phyloP scores from a whole-genome alignment of 2,797 vertebrate species.

The Crax fasciolata region DNA sequence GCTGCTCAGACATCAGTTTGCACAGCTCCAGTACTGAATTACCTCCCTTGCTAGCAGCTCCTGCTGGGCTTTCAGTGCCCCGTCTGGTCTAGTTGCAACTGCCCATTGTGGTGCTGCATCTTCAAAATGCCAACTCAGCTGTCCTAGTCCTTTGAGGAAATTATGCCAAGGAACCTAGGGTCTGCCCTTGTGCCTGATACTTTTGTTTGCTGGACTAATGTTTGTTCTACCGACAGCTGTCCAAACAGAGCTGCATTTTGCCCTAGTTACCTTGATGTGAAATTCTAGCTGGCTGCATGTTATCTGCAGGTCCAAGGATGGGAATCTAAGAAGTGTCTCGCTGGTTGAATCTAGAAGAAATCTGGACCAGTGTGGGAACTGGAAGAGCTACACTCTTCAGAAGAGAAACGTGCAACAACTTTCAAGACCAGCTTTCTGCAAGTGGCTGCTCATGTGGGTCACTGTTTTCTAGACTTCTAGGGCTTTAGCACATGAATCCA shows the following conservation, averaged over 20 bases:
- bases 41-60: constrained; percentile 66
- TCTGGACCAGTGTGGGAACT: neutral
- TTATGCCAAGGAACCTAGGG: constrained; percentile 28
- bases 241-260: constrained; percentile 55
- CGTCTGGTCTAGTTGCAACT: constrained; percentile 30
- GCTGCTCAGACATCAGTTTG: constrained; percentile 95
- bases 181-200: constrained; percentile 66
- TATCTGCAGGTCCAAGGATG: constrained; percentile 41
- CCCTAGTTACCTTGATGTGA: constrained; percentile 23
- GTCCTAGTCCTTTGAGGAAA: constrained; percentile 38
- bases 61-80: constrained; percentile 23
- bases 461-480: constrained; percentile 6
- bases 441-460: neutral
- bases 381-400: neutral
- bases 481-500: constrained; percentile 30
- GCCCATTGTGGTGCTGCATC: constrained; percentile 62
- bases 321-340: constrained; percentile 8
- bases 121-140: constrained; percentile 63
- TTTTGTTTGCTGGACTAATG: constrained; percentile 62
- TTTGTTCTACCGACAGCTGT: constrained; percentile 64
- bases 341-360: constrained; percentile 19
- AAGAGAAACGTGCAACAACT: neutral
- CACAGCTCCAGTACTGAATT: constrained; percentile 93
- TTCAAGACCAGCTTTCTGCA: constrained; percentile 5
- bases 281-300: constrained; percentile 42